Conservation (phyloP, 2,797 vertebrate genomes). For the Galagoides demidoff region DNA sequence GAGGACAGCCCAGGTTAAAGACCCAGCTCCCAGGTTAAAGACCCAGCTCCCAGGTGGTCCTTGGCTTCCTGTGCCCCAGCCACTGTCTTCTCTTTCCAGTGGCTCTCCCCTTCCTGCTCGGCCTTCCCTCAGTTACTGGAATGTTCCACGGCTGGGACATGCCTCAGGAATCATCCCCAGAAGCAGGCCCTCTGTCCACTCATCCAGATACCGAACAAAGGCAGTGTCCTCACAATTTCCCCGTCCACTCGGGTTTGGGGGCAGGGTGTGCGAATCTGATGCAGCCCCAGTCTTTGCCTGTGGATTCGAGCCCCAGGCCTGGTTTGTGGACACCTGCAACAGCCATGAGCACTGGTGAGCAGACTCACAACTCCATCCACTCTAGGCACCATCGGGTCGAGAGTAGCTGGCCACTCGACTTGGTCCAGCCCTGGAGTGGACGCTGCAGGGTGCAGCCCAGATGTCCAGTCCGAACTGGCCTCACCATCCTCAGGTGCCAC, state of each 20-base stretch:
- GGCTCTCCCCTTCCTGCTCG: background rate
- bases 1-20: no score
- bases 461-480: no score
- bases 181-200: background rate
- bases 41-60: background rate
- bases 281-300: background rate
- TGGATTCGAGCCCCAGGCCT: fast-evolving
- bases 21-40: background rate
- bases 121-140: background rate
- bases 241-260: background rate
- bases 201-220: background rate
- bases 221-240: background rate
- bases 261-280: background rate
- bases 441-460: fast-evolving
- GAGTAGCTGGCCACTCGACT: background rate
- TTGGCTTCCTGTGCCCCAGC: no score
- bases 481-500: fast-evolving
- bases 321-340: background rate
- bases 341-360: background rate
- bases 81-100: background rate
- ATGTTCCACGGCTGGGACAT: background rate
- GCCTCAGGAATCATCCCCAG: background rate
- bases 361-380: background rate
- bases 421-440: background rate
- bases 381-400: background rate